Evolutionary conservation across 2,888 invertebrate genomes (phyloP).

Genomic region (Chymomyza amoena): DNA sequence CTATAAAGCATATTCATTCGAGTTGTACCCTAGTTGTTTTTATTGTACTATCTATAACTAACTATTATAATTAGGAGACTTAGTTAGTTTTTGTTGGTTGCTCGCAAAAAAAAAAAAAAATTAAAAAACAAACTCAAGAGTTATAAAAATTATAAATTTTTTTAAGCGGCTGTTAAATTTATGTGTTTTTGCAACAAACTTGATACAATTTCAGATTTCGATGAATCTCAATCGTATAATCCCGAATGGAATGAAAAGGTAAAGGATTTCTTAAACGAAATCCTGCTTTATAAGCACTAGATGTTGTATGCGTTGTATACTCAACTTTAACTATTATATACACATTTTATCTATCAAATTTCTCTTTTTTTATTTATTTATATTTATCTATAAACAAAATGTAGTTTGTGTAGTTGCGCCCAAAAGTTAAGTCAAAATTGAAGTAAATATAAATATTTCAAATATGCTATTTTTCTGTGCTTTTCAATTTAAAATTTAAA

Average conservation of each 20-base stretch:
- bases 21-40: background rate
- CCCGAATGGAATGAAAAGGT: conserved; percentile 79
- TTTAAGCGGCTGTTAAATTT: conserved; percentile 12
- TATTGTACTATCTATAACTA: background rate
- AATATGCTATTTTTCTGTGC: conserved; percentile 14
- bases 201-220: conserved; percentile 78
- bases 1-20: background rate
- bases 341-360: conserved; percentile 37
- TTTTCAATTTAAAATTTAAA: background rate
- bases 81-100: conserved; percentile 30
- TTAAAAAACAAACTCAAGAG: background rate
- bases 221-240: conserved; percentile 78
- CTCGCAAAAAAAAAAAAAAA: conserved; percentile 23
- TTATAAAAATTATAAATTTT: background rate
- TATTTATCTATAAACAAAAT: conserved; percentile 7
- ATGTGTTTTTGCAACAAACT: conserved; percentile 49
- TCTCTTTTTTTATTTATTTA: background rate
- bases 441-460: conserved; percentile 16
- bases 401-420: conserved; percentile 35
- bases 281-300: conserved; percentile 38
- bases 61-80: background rate
- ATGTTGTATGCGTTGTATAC: conserved; percentile 21
- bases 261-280: conserved; percentile 62
- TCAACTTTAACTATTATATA: conserved; percentile 27
- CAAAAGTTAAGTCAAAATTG: conserved; percentile 3